Conservation (phyloP, 1,140 invertebrate genomes). For the Lepidurus apus region DNA sequence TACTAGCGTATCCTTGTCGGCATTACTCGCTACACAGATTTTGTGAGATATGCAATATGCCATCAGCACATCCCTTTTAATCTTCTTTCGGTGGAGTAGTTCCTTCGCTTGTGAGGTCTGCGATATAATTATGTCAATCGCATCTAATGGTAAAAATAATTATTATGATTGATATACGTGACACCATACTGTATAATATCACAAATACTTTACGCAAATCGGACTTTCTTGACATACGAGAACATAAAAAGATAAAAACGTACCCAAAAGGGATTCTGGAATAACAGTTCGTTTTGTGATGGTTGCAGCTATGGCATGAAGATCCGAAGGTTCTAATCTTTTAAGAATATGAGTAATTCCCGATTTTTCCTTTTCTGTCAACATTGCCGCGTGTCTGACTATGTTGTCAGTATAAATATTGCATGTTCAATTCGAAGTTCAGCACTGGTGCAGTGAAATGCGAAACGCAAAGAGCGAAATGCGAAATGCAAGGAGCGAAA, state of each 20-base stretch:
- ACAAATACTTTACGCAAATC: too few relatives aligned
- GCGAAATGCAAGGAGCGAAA: too few relatives aligned
- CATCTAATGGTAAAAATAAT: not conserved
- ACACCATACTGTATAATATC: too few relatives aligned
- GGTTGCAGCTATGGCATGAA: not conserved
- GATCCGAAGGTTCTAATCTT: not conserved
- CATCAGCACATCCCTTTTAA: not conserved
- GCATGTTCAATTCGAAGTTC: too few relatives aligned
- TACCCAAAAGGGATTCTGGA: not conserved
- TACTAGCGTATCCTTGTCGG: slow-evolving; percentile 3
- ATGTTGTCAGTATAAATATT: too few relatives aligned
- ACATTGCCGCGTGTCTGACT: not conserved
- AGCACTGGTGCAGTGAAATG: too few relatives aligned
- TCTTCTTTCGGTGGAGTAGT: not conserved
- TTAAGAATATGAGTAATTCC: not conserved
- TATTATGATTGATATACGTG: too few relatives aligned
- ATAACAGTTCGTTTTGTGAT: not conserved
- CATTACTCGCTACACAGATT: not conserved
- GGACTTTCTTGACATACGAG: too few relatives aligned
- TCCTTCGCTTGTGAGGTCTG: not conserved
- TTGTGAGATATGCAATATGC: not conserved
- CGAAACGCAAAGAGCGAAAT: too few relatives aligned
- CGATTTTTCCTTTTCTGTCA: not conserved
- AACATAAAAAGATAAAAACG: not conserved
- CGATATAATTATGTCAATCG: not conserved